These are phyloP conservation scores for Druon quercuslanigerum DNA, from an alignment of 1,140 invertebrate genomes.

Conservation along the genomic window DNA sequence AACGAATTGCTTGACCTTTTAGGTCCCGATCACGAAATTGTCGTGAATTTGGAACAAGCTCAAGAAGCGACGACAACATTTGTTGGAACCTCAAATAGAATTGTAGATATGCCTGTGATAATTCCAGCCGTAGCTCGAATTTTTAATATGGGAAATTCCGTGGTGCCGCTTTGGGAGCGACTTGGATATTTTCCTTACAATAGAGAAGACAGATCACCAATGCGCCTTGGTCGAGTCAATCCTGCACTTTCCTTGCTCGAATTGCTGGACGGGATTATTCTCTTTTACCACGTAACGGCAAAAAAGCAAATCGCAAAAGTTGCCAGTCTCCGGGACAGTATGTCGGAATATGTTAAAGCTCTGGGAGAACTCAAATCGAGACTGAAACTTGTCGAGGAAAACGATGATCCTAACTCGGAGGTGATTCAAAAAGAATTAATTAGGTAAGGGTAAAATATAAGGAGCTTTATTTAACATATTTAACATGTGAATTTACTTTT, in stretches of 20 bases:
- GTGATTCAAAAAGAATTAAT: slow-evolving; percentile 73
- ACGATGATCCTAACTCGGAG: slow-evolving; percentile 55
- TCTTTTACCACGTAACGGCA: slow-evolving; percentile 82
- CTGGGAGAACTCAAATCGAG: slow-evolving; percentile 75
- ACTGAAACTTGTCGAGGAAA: slow-evolving; percentile 62
- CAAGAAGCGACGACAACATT: slow-evolving; percentile 51
- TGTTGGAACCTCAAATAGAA: slow-evolving; percentile 40
- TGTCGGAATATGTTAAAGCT: slow-evolving; percentile 78
- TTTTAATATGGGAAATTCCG: slow-evolving; percentile 54
- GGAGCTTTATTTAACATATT: no score
- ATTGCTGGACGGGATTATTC: slow-evolving; percentile 81
- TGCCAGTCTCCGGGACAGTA: slow-evolving; percentile 75
- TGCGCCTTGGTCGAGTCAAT: slow-evolving; percentile 69
- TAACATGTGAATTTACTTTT: no score
- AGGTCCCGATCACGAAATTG: slow-evolving; percentile 71
- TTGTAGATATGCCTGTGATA: slow-evolving; percentile 56
- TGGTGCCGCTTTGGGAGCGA: slow-evolving; percentile 59
- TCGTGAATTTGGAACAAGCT: slow-evolving; percentile 64
- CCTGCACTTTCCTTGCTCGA: slow-evolving; percentile 75
- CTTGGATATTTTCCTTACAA: slow-evolving; percentile 61
- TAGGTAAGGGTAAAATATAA: neutral
- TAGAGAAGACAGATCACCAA: slow-evolving; percentile 57
- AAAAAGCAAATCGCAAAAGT: slow-evolving; percentile 85
- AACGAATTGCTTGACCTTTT: slow-evolving; percentile 73
- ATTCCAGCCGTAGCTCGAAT: slow-evolving; percentile 59